Conservation (phyloP, 1,140 invertebrate genomes). For the Plodia interpunctella region DNA sequence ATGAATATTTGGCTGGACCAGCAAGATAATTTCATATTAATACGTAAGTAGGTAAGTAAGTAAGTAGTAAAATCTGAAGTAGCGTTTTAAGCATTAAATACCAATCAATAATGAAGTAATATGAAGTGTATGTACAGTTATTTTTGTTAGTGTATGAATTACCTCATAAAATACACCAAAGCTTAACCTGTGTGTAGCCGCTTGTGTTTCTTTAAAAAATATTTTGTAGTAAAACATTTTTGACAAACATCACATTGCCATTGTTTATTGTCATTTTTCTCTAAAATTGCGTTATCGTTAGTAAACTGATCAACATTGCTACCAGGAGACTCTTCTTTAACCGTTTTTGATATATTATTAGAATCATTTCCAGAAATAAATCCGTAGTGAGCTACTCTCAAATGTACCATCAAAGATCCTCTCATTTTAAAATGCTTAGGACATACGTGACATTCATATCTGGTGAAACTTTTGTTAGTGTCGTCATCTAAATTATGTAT, state of each 20-base stretch:
- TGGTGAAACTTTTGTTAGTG: slow-evolving; percentile 67
- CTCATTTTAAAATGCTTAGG: slow-evolving; percentile 88
- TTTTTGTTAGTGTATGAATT: slow-evolving; percentile 57
- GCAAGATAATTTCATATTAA: slow-evolving; percentile 1
- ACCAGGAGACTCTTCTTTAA: slow-evolving; percentile 18
- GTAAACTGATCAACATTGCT: slow-evolving; percentile 14
- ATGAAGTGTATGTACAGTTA: neutral
- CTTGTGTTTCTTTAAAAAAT: slow-evolving; percentile 93
- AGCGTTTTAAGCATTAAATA: neutral
- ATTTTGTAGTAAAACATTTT: slow-evolving; percentile 92
- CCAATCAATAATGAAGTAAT: neutral
- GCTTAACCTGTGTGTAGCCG: slow-evolving; percentile 84
- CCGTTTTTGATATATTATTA: slow-evolving; percentile 20
- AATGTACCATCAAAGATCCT: slow-evolving; percentile 88
- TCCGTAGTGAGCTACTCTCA: slow-evolving; percentile 85
- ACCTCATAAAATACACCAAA: slow-evolving; percentile 62
- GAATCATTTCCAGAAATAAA: slow-evolving; percentile 41
- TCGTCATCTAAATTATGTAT: slow-evolving; percentile 82
- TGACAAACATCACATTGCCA: slow-evolving; percentile 91
- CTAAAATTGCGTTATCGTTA: slow-evolving; percentile 36
- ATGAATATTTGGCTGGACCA: neutral
- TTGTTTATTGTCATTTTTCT: slow-evolving; percentile 66
- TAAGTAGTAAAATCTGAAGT: slow-evolving; percentile 4
- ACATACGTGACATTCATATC: slow-evolving; percentile 87
- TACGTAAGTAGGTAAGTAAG: no score